Percentiles rank a stretch among this genome's conserved stretches.
phyloP scores from a whole-genome alignment of 2,113 vertebrate species.

The Athene noctua region DNA sequence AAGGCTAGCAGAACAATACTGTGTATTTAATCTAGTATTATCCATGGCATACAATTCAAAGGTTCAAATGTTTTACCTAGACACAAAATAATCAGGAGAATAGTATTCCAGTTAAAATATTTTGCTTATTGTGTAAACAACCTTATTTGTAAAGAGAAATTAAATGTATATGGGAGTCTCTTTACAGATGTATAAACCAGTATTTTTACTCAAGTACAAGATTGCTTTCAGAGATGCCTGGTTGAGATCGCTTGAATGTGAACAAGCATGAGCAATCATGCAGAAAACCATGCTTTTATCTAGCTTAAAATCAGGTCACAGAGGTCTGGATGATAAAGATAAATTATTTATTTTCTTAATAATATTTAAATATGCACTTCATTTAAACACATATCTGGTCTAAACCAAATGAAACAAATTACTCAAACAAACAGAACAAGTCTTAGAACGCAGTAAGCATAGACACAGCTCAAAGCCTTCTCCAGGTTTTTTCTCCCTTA shows the following conservation, averaged over 20 bases:
- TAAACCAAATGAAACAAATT: neutral
- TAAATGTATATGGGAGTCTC: neutral
- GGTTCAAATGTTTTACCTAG: neutral
- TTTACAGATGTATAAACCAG: neutral
- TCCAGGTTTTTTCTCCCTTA: neutral
- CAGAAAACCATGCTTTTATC: neutral
- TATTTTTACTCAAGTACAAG: neutral
- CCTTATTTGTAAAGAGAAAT: neutral
- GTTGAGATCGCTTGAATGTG: neutral
- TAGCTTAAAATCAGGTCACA: neutral
- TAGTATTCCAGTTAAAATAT: neutral
- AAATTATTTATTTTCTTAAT: neutral
- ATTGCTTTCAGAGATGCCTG: neutral
- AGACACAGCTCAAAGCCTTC: neutral
- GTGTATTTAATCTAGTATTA: neutral
- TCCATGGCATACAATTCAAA: neutral
- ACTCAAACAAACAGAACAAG: neutral
- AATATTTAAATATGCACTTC: accelerated
- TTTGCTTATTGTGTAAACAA: neutral
- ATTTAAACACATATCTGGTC: neutral
- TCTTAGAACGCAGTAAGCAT: neutral
- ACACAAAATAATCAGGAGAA: neutral
- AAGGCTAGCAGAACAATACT: neutral
- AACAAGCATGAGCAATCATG: neutral
- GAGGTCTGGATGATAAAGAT: neutral